Evolutionary conservation across 2,113 vertebrate species (phyloP).

Genomic region (Struthidea cinerea): DNA sequence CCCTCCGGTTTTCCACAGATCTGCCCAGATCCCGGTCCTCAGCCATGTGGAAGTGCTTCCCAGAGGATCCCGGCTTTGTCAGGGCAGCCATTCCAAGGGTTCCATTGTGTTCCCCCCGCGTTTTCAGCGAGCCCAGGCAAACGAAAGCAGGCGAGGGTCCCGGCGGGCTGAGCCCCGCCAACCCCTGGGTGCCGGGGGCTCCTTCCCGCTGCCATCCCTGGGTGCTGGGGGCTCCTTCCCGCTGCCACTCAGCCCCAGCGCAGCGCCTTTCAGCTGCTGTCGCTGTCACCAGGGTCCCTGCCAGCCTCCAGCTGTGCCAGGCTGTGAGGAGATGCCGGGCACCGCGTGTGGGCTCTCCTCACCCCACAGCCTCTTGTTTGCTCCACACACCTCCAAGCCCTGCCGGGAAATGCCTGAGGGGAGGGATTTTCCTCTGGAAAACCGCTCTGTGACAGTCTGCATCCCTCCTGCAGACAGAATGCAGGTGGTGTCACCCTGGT

Average conservation of each 20-base stretch:
- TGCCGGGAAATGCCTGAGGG: neutral
- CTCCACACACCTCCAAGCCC: neutral
- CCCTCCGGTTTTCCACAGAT: neutral
- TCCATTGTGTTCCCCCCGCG: neutral
- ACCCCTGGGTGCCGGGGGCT: accelerated
- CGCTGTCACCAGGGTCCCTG: neutral
- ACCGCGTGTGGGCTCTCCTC: neutral
- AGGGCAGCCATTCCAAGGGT: neutral
- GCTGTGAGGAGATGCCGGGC: neutral
- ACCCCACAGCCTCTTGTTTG: neutral
- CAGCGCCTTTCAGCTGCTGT: neutral
- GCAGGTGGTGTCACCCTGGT: accelerated
- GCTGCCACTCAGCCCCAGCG: neutral
- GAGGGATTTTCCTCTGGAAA: neutral
- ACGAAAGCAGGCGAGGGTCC: neutral
- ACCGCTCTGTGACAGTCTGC: accelerated
- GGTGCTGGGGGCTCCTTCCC: neutral
- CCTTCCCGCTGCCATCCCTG: neutral
- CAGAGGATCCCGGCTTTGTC: neutral
- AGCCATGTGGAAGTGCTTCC: accelerated
- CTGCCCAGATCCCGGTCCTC: neutral
- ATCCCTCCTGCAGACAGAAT: neutral
- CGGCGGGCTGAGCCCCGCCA: neutral
- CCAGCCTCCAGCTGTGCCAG: neutral
- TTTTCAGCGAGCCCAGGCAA: accelerated